Conservation (phyloP, 2,888 invertebrate genomes). For the Brassicogethes aeneus region DNA sequence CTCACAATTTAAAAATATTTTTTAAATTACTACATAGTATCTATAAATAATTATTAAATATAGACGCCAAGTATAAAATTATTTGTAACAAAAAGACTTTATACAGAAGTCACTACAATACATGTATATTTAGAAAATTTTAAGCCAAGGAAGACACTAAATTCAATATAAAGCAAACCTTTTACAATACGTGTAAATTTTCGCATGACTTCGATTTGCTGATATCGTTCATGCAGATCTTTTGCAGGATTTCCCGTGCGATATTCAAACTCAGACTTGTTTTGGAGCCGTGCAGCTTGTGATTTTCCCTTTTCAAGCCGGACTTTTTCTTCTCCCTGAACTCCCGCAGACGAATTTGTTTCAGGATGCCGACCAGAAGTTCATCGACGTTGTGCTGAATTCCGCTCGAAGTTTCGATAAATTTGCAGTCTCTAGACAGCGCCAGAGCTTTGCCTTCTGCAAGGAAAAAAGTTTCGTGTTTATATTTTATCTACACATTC, state of each 20-base stretch:
- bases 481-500: no score
- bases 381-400: slow-evolving; percentile 97
- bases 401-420: slow-evolving; percentile 92
- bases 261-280: slow-evolving; percentile 74
- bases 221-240: slow-evolving; percentile 77
- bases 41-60: no score
- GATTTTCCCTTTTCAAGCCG: slow-evolving; percentile 27
- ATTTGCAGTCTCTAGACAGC: slow-evolving; percentile 81
- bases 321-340: slow-evolving; percentile 59
- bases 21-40: no score
- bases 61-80: no score
- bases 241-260: slow-evolving; percentile 72
- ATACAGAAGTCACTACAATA: no score
- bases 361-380: slow-evolving; percentile 84
- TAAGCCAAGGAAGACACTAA: no score
- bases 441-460: slow-evolving; percentile 89
- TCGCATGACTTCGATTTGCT: slow-evolving; percentile 82
- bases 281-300: slow-evolving; percentile 66
- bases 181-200: slow-evolving; percentile 72
- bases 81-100: no score
- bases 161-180: not conserved
- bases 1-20: no score
- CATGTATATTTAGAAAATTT: no score
- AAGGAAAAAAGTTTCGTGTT: no score
- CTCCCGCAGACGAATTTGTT: slow-evolving; percentile 77